Base-by-base conservation (phyloP, 2,797 vertebrate genomes). In the Mormyrus proboscirostris region DNA sequence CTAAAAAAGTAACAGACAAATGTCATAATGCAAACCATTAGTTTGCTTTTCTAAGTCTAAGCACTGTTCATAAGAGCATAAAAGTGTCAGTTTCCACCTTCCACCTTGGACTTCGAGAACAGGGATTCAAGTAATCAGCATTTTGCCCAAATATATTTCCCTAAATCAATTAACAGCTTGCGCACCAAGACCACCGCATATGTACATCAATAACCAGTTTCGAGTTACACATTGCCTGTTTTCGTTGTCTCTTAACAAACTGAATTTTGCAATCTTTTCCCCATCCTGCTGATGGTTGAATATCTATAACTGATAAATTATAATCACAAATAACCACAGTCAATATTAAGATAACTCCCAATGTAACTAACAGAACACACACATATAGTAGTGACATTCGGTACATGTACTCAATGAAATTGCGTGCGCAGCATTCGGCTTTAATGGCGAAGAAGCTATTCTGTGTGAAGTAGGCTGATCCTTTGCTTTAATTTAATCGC, bases 1-100 rank as follows among this genome's bases (percentile, higher is more conserved):
- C 76, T 69, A 92, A 94, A 92, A 92, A 92, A 93, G 85, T 83
- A 19, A 90, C 90, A 50, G 7, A 19, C 82, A 91, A 91, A 89
- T 29, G 38, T 91, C 93, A 92, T 93, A 93, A 90, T 90, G 79
- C n/a, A n/a, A 0, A 7, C 25, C 41, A n/a, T 57, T 84, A 51
- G 22, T 25, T 84, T 84, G 44, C 2, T 25, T 22, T 84, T 44
- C 38, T 49, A 44, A 83, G 38, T 83, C 44, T 38, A 73, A 38
- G 65, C 29, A 33, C 65, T 12, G 69, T 41, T 38, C 33, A 76
- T 69, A 29, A 69, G 9, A 69, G 22, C 1, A 76, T 41, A 76
- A 9, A 76, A 73, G 12, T 41, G 69, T 76, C 14, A 41, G 69
- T 76, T 38, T 76, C 5, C 29, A 14, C 59, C 50, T 59, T 59